Conservation (phyloP, 92 coral and sea anemone species). For the Metridium senile region DNA sequence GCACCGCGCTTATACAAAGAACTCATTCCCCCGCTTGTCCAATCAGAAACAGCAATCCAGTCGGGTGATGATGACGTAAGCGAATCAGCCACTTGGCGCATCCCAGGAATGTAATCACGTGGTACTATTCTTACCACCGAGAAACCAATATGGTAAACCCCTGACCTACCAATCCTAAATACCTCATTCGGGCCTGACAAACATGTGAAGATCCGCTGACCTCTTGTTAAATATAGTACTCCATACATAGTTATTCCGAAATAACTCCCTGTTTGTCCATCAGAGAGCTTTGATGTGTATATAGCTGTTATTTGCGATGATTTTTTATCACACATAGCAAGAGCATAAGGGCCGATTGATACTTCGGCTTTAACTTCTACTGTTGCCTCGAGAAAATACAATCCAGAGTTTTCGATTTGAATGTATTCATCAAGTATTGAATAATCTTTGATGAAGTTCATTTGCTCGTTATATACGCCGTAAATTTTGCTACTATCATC, state of each 20-base stretch:
- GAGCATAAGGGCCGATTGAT: not conserved
- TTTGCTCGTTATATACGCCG: constrained; percentile 5
- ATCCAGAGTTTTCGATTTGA: not conserved
- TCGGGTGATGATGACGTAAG: not conserved
- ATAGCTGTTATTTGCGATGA: constrained; percentile 1
- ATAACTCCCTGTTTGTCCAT: not conserved
- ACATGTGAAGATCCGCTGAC: constrained; percentile 31
- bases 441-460: not conserved
- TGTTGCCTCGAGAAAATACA: not conserved
- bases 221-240: constrained; percentile 43
- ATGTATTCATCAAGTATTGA: not conserved
- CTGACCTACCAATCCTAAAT: too few relatives aligned
- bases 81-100: constrained; percentile 20
- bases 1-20: constrained; percentile 11
- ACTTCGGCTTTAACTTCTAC: not conserved
- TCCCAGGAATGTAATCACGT: constrained; percentile 43
- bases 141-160: constrained; percentile 18
- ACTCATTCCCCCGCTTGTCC: constrained; percentile 21
- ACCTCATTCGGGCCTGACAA: too few relatives aligned
- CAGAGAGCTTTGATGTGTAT: constrained; percentile 23
- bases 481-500: too few relatives aligned
- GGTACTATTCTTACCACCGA: constrained; percentile 41
- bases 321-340: constrained; percentile 18
- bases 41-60: constrained; percentile 27
- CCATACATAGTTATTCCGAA: constrained; percentile 51